phyloP scores from a whole-genome alignment of 2,888 invertebrate species.

The Chrysina gloriosa region DNA sequence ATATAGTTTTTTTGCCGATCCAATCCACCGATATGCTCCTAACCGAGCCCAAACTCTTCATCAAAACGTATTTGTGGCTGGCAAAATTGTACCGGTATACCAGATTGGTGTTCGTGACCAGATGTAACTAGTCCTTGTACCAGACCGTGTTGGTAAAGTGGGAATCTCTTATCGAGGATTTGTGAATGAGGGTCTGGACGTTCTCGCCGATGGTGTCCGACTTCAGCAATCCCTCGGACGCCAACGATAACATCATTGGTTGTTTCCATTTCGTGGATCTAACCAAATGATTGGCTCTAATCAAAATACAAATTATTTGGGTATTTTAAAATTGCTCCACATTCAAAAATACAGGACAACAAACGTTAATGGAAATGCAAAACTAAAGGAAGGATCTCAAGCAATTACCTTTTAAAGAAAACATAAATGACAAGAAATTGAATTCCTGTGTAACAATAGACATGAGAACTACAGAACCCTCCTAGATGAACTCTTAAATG shows the following conservation, averaged over 20 bases:
- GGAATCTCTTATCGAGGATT: constrained; percentile 69
- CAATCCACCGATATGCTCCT: constrained; percentile 89
- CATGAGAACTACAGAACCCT: no score
- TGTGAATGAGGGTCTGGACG: constrained; percentile 76
- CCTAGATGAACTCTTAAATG: no score
- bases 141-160: constrained; percentile 81
- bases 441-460: no score
- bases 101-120: constrained; percentile 80
- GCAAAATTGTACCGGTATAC: constrained; percentile 80
- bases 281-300: constrained; percentile 76
- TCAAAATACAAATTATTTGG: no score
- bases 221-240: constrained; percentile 79
- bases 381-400: no score
- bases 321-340: no score
- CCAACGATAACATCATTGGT: constrained; percentile 80
- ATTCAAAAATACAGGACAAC: no score
- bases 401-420: no score
- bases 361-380: no score
- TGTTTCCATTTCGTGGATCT: constrained; percentile 68
- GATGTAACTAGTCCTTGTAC: constrained; percentile 79
- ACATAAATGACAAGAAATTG: no score
- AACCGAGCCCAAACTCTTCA: constrained; percentile 75
- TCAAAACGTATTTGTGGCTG: constrained; percentile 68
- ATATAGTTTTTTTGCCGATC: constrained; percentile 89
- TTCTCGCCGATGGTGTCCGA: constrained; percentile 86